Evolutionary conservation across 2,888 invertebrate genomes (phyloP).

Genomic region (Scaptomyza flava): DNA sequence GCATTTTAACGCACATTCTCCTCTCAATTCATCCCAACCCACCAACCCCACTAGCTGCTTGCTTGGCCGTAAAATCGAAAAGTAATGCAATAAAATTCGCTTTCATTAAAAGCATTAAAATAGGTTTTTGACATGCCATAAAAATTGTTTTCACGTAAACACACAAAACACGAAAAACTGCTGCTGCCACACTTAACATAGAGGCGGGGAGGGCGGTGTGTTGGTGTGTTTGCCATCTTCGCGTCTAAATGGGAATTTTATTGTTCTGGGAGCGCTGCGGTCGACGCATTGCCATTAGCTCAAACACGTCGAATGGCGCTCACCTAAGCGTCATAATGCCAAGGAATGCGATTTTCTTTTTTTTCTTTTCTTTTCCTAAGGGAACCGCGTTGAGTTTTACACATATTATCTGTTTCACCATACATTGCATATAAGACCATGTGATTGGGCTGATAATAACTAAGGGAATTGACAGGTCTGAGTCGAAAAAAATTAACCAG

Average conservation of each 20-base stretch:
- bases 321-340: constrained; percentile 69
- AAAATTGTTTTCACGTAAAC: constrained; percentile 79
- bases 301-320: constrained; percentile 64
- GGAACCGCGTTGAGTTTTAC: constrained; percentile 41
- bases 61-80: constrained; percentile 78
- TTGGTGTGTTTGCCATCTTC: constrained; percentile 8
- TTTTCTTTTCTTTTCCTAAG: not conserved
- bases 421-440: not conserved
- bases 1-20: constrained; percentile 64
- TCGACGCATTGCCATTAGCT: constrained; percentile 73
- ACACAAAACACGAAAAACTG: constrained; percentile 63
- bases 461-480: constrained; percentile 36
- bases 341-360: constrained; percentile 5
- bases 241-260: constrained; percentile 77
- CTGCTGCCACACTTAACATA: constrained; percentile 58
- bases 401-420: constrained; percentile 34
- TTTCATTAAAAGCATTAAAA: constrained; percentile 82
- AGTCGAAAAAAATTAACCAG: no score
- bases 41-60: not conserved
- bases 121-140: constrained; percentile 81
- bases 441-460: constrained; percentile 32
- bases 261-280: constrained; percentile 77
- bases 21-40: not conserved
- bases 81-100: constrained; percentile 80
- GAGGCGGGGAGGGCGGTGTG: not conserved